phyloP scores from a whole-genome alignment of 2,888 invertebrate species.

The Adelphocoris suturalis region DNA sequence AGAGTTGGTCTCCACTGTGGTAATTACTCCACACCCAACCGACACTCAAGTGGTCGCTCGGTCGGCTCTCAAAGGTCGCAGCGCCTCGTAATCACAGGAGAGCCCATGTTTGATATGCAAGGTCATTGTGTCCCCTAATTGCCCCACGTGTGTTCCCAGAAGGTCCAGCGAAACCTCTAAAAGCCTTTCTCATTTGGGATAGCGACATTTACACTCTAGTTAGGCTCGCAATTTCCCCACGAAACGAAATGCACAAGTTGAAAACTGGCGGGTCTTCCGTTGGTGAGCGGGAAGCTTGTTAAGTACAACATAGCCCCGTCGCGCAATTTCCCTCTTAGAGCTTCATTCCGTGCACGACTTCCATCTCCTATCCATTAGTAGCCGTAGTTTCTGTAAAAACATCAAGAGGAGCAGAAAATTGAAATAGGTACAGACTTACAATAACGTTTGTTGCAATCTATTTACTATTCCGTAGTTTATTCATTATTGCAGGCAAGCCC shows the following conservation, averaged over 20 bases:
- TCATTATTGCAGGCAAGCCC: no score
- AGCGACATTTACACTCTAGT: neutral
- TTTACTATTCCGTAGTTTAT: no score
- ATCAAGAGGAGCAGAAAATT: neutral
- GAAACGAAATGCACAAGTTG: conserved; percentile 28
- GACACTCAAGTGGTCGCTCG: neutral
- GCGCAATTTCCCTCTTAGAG: neutral
- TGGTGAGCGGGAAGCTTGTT: neutral
- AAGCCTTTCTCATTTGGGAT: conserved; percentile 33
- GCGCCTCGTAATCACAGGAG: conserved; percentile 30
- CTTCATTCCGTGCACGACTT: neutral
- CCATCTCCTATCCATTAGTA: conserved; percentile 22
- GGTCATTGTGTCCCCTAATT: conserved; percentile 30
- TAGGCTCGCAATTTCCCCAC: neutral
- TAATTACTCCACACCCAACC: neutral
- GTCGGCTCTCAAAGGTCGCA: conserved; percentile 18
- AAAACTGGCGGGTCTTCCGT: neutral
- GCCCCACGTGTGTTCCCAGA: neutral
- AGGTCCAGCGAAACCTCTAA: neutral
- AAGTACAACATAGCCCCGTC: neutral
- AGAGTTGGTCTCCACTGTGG: neutral
- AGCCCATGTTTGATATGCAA: conserved; percentile 29
- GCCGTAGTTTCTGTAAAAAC: neutral
- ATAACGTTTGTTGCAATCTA: no score
- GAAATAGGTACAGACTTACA: no score